phyloP scores from a whole-genome alignment of 2,113 vertebrate species.

The Pachyramphus minor region DNA sequence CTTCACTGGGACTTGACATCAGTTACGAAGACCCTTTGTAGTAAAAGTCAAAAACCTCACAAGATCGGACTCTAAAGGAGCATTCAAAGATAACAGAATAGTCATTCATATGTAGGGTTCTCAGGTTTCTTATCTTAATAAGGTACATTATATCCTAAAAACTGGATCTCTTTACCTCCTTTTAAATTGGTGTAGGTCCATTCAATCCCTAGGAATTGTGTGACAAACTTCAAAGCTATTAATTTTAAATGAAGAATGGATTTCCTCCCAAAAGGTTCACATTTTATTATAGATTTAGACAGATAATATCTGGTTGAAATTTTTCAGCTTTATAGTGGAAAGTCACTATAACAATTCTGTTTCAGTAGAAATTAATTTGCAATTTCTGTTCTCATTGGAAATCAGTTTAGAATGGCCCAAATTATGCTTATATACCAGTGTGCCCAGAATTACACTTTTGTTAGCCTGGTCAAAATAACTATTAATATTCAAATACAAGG shows the following conservation, averaged over 20 bases:
- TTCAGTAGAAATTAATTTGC: background rate
- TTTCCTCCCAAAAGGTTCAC: background rate
- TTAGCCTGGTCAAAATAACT: background rate
- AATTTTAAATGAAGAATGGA: background rate
- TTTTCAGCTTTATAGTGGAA: background rate
- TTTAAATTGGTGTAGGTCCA: background rate
- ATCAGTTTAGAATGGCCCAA: background rate
- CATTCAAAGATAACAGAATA: background rate
- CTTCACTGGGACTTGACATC: background rate
- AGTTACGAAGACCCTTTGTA: background rate
- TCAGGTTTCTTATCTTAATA: background rate
- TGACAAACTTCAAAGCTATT: background rate
- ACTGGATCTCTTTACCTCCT: background rate
- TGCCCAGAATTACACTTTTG: background rate
- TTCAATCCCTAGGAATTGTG: background rate
- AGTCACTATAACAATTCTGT: background rate
- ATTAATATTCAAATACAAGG: background rate
- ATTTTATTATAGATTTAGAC: background rate
- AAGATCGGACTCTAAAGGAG: background rate
- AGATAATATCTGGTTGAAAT: background rate
- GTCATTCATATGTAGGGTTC: background rate
- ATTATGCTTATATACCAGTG: fast-evolving
- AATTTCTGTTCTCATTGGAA: background rate
- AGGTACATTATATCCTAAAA: background rate
- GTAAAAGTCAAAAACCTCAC: background rate